These are phyloP conservation scores for Bhutanitis thaidina DNA, from an alignment of 2,888 invertebrate species.

Conservation along the genomic window DNA sequence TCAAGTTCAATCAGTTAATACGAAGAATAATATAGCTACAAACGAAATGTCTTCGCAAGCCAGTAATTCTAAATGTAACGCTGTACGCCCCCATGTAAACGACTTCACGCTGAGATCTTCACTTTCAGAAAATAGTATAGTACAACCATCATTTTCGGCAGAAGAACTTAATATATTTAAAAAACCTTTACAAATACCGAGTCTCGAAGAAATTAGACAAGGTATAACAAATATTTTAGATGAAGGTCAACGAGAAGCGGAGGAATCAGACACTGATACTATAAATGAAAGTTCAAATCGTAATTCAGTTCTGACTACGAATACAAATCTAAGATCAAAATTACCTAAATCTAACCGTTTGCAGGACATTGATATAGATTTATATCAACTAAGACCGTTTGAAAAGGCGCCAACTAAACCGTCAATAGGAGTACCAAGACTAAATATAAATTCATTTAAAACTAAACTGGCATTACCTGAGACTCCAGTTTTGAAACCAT, in stretches of 20 bases:
- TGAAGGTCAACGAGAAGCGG: constrained; percentile 24
- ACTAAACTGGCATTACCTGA: constrained; percentile 44
- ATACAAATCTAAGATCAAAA: constrained; percentile 5
- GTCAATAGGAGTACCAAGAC: constrained; percentile 24
- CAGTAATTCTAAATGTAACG: constrained; percentile 15
- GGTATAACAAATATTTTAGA: constrained; percentile 37
- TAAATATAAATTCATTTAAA: constrained; percentile 40
- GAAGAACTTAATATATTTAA: neutral
- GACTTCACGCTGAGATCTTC: constrained; percentile 24
- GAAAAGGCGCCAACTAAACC: neutral
- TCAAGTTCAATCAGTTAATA: too few species aligned
- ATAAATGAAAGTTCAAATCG: constrained; percentile 27
- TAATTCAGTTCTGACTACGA: constrained; percentile 18
- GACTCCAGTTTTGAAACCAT: constrained; percentile 39
- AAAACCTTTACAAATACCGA: constrained; percentile 12
- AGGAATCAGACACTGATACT: constrained; percentile 22
- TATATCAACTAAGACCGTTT: constrained; percentile 27
- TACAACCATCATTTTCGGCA: constrained; percentile 33
- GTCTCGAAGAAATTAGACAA: constrained; percentile 36
- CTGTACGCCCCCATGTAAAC: constrained; percentile 20
- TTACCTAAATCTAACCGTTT: constrained; percentile 1
- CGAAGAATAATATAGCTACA: neutral
- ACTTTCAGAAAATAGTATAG: constrained; percentile 23
- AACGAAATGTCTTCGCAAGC: constrained; percentile 18
- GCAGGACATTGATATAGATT: constrained; percentile 1